A percentile compares a stretch with the other conserved stretches of the same genome.
phyloP scores from a whole-genome alignment of 92 coral and sea anemone genomes.

The Epizoanthus rinbou region DNA sequence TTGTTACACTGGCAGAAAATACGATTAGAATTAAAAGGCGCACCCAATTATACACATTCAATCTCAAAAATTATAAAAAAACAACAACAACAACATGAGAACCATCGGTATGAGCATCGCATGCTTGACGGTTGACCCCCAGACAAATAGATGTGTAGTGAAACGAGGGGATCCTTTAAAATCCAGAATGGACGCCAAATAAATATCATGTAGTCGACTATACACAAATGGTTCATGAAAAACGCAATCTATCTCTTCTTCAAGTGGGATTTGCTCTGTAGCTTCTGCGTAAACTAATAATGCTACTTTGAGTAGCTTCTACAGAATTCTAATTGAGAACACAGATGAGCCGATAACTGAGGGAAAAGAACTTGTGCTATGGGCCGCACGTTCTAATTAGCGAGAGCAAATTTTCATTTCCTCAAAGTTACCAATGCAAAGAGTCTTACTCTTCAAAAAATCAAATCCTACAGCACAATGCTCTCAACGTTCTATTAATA shows the following conservation, averaged over 20 bases:
- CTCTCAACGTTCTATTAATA: background rate
- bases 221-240: conserved; percentile 28
- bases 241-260: background rate
- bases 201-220: conserved; percentile 23
- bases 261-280: background rate
- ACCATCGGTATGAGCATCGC: background rate
- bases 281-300: background rate
- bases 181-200: conserved; percentile 23
- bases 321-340: background rate
- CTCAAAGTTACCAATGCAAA: conserved; percentile 5
- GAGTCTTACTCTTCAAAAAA: conserved; percentile 34
- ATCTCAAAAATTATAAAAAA: background rate
- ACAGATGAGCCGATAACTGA: background rate
- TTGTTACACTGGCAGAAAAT: background rate
- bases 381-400: background rate
- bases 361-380: background rate
- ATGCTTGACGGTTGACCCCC: conserved; percentile 7
- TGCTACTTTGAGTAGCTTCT: conserved; percentile 32
- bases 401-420: background rate
- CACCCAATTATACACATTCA: background rate
- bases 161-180: background rate
- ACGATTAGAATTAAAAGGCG: background rate
- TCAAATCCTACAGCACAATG: background rate
- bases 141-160: background rate
- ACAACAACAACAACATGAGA: background rate